These are phyloP conservation scores for Zonitis immaculata DNA, from an alignment of 2,888 invertebrate species.

Conservation along the genomic window DNA sequence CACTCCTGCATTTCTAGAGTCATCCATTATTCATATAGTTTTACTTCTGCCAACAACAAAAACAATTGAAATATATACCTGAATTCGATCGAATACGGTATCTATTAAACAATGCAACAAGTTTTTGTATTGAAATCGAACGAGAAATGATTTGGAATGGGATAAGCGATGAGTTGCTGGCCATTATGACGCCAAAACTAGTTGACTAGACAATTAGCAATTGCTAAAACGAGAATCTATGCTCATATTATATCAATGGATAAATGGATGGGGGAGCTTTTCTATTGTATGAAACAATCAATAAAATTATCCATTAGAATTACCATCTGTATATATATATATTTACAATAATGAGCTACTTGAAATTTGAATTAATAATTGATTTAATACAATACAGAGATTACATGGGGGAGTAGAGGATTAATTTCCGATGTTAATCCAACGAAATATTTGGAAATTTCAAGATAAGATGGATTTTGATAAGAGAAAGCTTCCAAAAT, in stretches of 20 bases:
- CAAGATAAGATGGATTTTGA: too few species aligned
- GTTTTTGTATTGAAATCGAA: conserved; percentile 7
- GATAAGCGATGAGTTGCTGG: not conserved
- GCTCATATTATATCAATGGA: not conserved
- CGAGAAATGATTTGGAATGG: too few species aligned
- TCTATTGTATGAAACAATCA: not conserved
- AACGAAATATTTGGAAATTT: too few species aligned
- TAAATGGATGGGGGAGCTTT: not conserved
- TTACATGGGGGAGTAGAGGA: too few species aligned
- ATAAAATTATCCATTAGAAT: not conserved
- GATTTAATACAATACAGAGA: not conserved
- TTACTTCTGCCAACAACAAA: not conserved
- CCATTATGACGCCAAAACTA: not conserved
- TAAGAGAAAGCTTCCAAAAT: too few species aligned
- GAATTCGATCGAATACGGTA: conserved; percentile 14
- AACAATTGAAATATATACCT: not conserved
- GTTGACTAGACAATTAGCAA: not conserved
- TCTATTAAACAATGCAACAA: conserved; percentile 19
- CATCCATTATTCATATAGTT: conserved; percentile 8
- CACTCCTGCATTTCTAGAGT: not conserved
- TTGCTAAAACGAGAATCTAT: not conserved
- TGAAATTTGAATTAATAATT: not conserved
- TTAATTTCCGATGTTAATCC: too few species aligned
- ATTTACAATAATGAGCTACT: not conserved
- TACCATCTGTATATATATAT: not conserved